These are phyloP conservation scores for Xiphias gladius DNA, from an alignment of 2,113 vertebrate genomes.

Conservation along the genomic window DNA sequence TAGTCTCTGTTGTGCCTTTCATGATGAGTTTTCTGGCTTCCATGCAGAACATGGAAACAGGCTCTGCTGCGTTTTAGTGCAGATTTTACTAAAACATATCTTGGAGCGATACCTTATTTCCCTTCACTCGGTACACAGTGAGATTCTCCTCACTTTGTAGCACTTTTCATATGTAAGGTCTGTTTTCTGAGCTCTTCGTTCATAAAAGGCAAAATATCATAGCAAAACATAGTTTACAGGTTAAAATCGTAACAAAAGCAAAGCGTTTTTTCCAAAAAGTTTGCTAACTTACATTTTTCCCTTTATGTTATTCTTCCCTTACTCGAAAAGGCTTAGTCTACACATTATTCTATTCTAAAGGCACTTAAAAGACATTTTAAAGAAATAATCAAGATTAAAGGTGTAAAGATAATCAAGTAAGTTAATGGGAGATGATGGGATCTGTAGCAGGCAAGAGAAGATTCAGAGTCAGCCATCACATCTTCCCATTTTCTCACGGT, in stretches of 20 bases:
- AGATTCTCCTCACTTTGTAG: slow-evolving; percentile 25
- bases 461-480: slow-evolving; percentile 50
- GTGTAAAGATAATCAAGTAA: slow-evolving; percentile 77
- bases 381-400: slow-evolving; percentile 81
- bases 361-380: slow-evolving; percentile 89
- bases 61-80: slow-evolving; percentile 31
- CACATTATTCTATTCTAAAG: slow-evolving; percentile 88
- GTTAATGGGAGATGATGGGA: slow-evolving; percentile 66
- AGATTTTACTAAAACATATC: slow-evolving; percentile 33
- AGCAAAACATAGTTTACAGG: slow-evolving; percentile 62
- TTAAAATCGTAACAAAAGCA: slow-evolving; percentile 62
- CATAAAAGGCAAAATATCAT: slow-evolving; percentile 66
- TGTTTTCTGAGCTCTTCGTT: slow-evolving; percentile 26
- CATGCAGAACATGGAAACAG: slow-evolving; percentile 31
- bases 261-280: slow-evolving; percentile 46
- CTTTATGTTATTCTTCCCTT: slow-evolving; percentile 78
- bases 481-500: slow-evolving; percentile 61
- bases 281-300: slow-evolving; percentile 63
- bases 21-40: slow-evolving; percentile 35
- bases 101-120: slow-evolving; percentile 11
- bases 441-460: slow-evolving; percentile 55
- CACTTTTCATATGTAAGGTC: slow-evolving; percentile 35
- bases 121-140: slow-evolving; percentile 5
- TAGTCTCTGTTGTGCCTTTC: slow-evolving; percentile 35
- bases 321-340: slow-evolving; percentile 77